Evolutionary conservation across 2,113 vertebrate genomes (phyloP), one percentile per base, ranked within the genome.

Genomic region (Muscicapa adusta): DNA sequence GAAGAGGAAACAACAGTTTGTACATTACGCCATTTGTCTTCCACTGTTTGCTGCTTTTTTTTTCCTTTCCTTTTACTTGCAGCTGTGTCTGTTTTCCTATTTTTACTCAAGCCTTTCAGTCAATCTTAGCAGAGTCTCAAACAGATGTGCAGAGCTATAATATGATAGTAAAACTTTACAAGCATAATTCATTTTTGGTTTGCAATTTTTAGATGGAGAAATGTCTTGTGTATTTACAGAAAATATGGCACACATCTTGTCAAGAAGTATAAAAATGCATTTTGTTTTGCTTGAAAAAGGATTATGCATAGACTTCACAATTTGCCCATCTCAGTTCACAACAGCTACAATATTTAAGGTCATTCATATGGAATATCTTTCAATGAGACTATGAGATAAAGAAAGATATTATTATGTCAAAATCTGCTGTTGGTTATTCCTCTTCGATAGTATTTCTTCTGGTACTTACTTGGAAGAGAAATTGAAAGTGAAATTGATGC

Each of bases 101-200:
- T 96, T 97, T 96, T 96, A 90, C 53, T 88, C 72, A 76, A 88
- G 91, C 23, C 10, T 83, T 88, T 83, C 72, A 90, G 78, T 94
- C 75, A 91, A 66, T 85, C 88, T 91, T 14, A 80, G 57, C 48
- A 88, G 57, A 91, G 63, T 18, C 68, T 91, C 85, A 90, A 96
- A 71, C 93, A 97, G 95, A 95, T 95, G 94, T 90, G 48, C 56
- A 71, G 57, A 88, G 40, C 68, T 94, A 96, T 93, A 91, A 91
- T 77, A 63, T 8, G 78, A 74, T 63, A 96, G 75, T 93, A 96
- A 94, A 90, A 78, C 80, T 93, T 94, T 90, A 93, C 72, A 90
- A 74, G 82, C 53, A 42, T 96, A 78, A 88, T 93, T 97, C 78
- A 93, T 91, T 96, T 93, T 71, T 80, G 51, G 15, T 80, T 83